These are phyloP conservation scores for Drosophila prosaltans DNA, from an alignment of 1,140 invertebrate species.

Conservation along the genomic window DNA sequence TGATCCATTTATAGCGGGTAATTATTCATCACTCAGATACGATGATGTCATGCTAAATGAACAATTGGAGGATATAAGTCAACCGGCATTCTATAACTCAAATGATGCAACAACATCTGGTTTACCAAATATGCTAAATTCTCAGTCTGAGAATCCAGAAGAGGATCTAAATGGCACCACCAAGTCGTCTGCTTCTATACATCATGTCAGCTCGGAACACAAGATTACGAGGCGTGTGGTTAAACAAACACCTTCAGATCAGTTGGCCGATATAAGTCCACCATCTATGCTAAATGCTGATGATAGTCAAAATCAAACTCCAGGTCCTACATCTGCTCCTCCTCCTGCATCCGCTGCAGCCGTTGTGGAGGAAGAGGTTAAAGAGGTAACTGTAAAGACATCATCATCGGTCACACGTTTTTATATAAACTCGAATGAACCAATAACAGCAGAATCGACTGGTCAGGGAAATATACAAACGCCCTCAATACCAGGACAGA, in stretches of 20 bases:
- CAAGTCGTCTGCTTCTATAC: background rate
- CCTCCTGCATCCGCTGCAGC: too few species aligned
- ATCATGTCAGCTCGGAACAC: conserved; percentile 15
- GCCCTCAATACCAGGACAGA: conserved; percentile 25
- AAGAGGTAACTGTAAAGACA: conserved; percentile 30
- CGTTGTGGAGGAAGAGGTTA: conserved; percentile 23
- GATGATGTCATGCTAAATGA: background rate
- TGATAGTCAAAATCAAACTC: background rate
- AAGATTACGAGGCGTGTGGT: background rate
- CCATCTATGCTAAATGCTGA: conserved; percentile 12
- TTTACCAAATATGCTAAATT: background rate
- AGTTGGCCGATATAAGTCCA: background rate
- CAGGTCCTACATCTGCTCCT: too few species aligned
- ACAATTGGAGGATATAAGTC: background rate
- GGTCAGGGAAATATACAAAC: conserved; percentile 22
- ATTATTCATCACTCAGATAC: background rate
- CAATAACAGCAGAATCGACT: background rate
- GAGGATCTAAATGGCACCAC: background rate
- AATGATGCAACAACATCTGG: background rate
- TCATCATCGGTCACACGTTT: conserved; percentile 24
- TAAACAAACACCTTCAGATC: background rate
- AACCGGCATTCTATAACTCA: conserved; percentile 8
- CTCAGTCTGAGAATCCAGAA: conserved; percentile 1
- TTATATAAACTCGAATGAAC: background rate
- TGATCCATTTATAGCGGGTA: conserved; percentile 2